Evolutionary conservation across 2,797 vertebrate species (phyloP).

Genomic region (Spheniscus humboldti): DNA sequence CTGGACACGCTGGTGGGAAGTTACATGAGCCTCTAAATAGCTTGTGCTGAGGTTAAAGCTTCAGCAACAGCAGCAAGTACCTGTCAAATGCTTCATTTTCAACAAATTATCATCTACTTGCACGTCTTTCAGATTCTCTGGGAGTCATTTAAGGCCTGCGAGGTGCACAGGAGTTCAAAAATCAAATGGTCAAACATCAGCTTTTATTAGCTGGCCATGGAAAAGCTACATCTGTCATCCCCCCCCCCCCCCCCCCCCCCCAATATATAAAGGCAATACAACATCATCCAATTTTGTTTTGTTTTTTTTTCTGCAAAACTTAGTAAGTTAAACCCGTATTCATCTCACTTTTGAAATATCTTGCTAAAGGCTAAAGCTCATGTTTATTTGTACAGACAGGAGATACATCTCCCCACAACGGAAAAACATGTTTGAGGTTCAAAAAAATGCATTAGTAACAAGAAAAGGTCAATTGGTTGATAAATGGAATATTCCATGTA

Average conservation of each 20-base stretch:
- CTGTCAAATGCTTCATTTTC: background rate
- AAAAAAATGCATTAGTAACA: background rate
- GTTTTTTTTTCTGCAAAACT: background rate
- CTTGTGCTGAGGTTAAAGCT: background rate
- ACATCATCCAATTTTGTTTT: background rate
- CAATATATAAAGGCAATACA: background rate
- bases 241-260: no score
- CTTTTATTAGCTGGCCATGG: background rate
- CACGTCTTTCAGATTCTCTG: background rate
- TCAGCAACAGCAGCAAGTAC: background rate
- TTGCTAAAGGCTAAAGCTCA: constrained; percentile 17
- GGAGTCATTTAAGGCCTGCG: background rate
- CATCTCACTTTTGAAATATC: background rate
- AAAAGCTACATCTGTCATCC: background rate
- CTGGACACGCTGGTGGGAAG: background rate
- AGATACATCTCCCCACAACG: background rate
- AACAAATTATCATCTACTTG: background rate
- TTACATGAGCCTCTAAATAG: background rate
- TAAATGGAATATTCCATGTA: background rate
- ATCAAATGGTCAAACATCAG: background rate
- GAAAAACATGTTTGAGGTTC: background rate
- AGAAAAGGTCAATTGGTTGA: constrained; percentile 35
- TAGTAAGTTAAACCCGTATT: background rate
- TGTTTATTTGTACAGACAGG: constrained; percentile 16
- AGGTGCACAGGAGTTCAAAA: background rate